Base-by-base conservation (phyloP, 2,113 vertebrate species). In the Lates calcarifer region DNA sequence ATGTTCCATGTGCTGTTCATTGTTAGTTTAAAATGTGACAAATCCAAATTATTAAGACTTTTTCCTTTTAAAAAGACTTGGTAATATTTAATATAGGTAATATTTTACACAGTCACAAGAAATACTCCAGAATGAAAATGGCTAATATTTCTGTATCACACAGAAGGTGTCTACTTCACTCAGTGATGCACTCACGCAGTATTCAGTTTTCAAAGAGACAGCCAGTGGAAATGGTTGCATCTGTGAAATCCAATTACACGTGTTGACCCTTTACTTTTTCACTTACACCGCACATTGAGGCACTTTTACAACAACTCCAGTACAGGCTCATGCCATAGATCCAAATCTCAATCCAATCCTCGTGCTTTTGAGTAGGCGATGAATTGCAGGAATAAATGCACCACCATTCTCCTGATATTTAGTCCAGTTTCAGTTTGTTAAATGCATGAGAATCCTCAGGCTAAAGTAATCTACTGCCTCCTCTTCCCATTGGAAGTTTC, bases 161-260 rank as follows among this genome's bases (percentile, higher is more conserved):
- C n/a, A 58, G 47, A 70, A 63, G 61, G 66, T 71, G 26, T 76
- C 69, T 84, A 31, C 28, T 81, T 78, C 58, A 87, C 39, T 62
- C 56, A 39, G 47, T 29, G 39, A 83, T 61, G 55, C 74, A 61
- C 67, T 83, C 61, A 55, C 29, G 43, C 12, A 0, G 47, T 70
- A 5, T 81, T 83, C 29, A 6, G 29, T 61, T 90, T 76, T 71
- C 75, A 84, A 71, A 82, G 81, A 89, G 77, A 80, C 67, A 84
- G 58, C 79, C 79, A 77, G 74, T 73, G 77, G 66, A 89, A 91
- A 89, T 88, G 81, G 83, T 79, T 89, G 87, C 80, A 87, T 91
- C 87, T 72, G 83, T 88, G 86, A 89, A 91, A 91, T 94, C 85
- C 78, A 90, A 89, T 93, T 93, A 87, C 83, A 77, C 33, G 49